phyloP scores from a whole-genome alignment of 2,113 vertebrate genomes.

The Xyrauchen texanus region DNA sequence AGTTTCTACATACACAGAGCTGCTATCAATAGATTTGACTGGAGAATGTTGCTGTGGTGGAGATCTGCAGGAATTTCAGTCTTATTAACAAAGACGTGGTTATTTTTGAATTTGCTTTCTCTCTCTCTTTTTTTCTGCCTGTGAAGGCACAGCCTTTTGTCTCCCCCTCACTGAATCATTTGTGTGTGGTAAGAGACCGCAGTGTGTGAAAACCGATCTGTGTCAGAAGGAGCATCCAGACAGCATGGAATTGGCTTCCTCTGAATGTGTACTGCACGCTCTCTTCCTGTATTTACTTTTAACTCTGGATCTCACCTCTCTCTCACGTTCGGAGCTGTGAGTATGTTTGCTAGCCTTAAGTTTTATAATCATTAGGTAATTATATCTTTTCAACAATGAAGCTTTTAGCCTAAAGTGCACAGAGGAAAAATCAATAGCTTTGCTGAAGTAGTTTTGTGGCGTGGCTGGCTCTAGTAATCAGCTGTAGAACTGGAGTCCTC shows the following conservation, averaged over 20 bases:
- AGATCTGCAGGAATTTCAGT: slow-evolving; percentile 58
- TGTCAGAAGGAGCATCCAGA: slow-evolving; percentile 46
- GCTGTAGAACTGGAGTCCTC: slow-evolving; percentile 24
- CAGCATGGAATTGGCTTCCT: slow-evolving; percentile 41
- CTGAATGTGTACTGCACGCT: slow-evolving; percentile 30
- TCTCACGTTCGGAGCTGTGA: slow-evolving; percentile 34
- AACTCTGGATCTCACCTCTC: slow-evolving; percentile 20
- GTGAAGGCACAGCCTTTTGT: slow-evolving; percentile 53
- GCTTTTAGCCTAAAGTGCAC: slow-evolving; percentile 45
- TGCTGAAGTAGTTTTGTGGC: slow-evolving; percentile 50
- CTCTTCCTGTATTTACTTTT: slow-evolving; percentile 32
- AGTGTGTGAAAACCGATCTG: slow-evolving; percentile 44
- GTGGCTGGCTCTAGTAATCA: slow-evolving; percentile 40
- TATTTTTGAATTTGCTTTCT: slow-evolving; percentile 51
- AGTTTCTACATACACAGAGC: slow-evolving; percentile 41
- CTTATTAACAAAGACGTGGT: slow-evolving; percentile 47
- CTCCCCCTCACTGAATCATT: slow-evolving; percentile 50
- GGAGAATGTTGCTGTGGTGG: slow-evolving; percentile 53
- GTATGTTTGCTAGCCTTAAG: slow-evolving; percentile 44
- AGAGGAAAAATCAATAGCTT: slow-evolving; percentile 43
- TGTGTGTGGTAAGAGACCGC: slow-evolving; percentile 50
- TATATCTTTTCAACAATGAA: slow-evolving; percentile 36
- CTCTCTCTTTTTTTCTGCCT: slow-evolving; percentile 51
- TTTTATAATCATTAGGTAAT: slow-evolving; percentile 49
- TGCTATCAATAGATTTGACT: slow-evolving; percentile 63